Percentiles rank a stretch among this genome's conserved stretches.
Conservation (phyloP, 2,797 vertebrate species). For the Ctenochaetus hawaiiensis region DNA sequence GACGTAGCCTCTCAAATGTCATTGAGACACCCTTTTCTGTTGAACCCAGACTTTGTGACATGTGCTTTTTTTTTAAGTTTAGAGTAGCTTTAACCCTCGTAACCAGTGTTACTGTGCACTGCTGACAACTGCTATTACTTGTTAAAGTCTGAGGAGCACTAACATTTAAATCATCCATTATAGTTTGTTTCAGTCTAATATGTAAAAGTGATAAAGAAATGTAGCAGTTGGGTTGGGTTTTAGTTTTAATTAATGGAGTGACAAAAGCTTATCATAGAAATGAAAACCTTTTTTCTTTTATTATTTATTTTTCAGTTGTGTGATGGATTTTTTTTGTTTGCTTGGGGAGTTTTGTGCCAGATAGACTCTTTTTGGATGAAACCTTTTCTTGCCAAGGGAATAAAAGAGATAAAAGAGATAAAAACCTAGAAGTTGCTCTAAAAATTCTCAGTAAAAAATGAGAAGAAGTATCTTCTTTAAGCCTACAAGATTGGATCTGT, state of each 20-base stretch:
- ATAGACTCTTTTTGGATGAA: slow-evolving; percentile 5
- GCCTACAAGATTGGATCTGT: background rate
- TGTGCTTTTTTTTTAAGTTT: background rate
- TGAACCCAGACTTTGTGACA: background rate
- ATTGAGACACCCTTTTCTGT: background rate
- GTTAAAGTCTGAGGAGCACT: background rate
- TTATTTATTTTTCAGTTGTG: background rate
- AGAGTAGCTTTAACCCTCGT: slow-evolving; percentile 1
- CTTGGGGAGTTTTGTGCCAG: slow-evolving; percentile 3
- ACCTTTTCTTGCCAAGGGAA: background rate
- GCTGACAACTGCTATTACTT: background rate
- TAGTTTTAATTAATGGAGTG: slow-evolving; percentile 8
- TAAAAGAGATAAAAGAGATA: background rate
- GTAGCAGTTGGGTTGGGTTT: background rate
- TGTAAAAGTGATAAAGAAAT: slow-evolving; percentile 6
- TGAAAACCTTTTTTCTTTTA: background rate
- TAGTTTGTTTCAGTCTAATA: background rate
- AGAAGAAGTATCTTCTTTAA: background rate
- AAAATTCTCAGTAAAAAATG: background rate
- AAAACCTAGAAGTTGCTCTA: background rate
- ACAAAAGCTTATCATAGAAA: background rate
- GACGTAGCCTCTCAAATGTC: background rate
- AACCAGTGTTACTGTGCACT: slow-evolving; percentile 7
- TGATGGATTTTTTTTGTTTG: background rate
- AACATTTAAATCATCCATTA: too few species aligned